Evolutionary conservation across 2,797 vertebrate genomes (phyloP).

Genomic region (Gephyroberyx darwinii): DNA sequence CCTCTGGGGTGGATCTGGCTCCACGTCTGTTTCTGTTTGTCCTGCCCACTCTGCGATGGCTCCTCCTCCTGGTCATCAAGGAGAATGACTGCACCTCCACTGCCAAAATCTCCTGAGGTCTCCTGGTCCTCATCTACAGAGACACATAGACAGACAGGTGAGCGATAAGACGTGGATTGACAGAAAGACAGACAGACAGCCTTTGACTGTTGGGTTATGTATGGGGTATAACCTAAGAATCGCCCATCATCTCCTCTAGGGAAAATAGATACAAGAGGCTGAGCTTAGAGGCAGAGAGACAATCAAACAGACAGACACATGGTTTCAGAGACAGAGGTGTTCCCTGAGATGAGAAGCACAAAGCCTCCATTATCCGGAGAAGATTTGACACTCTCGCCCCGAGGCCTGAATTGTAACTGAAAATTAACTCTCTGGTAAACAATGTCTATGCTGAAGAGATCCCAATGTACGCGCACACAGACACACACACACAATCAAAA

Average conservation of each 20-base stretch:
- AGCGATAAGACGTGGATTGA: neutral
- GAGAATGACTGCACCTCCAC: conserved; percentile 79
- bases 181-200: neutral
- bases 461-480: neutral
- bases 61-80: conserved; percentile 84
- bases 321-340: neutral
- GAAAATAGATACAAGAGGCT: neutral
- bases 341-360: neutral
- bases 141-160: conserved; percentile 65
- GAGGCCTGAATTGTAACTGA: neutral
- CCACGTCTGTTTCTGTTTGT: conserved; percentile 78
- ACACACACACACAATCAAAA: neutral
- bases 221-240: neutral
- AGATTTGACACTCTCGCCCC: neutral
- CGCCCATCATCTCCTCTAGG: neutral
- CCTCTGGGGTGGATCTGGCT: conserved; percentile 82
- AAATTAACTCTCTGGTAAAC: conserved; percentile 10
- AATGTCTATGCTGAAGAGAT: neutral
- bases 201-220: neutral
- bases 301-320: neutral
- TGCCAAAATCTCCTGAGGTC: conserved; percentile 87
- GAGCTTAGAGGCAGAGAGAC: neutral
- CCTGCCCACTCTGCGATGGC: conserved; percentile 59
- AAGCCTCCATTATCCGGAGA: neutral
- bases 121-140: conserved; percentile 85